A percentile compares a stretch with the other conserved stretches of the same genome.
phyloP scores from a whole-genome alignment of 2,113 vertebrate species.

The Australoheros scitulus region DNA sequence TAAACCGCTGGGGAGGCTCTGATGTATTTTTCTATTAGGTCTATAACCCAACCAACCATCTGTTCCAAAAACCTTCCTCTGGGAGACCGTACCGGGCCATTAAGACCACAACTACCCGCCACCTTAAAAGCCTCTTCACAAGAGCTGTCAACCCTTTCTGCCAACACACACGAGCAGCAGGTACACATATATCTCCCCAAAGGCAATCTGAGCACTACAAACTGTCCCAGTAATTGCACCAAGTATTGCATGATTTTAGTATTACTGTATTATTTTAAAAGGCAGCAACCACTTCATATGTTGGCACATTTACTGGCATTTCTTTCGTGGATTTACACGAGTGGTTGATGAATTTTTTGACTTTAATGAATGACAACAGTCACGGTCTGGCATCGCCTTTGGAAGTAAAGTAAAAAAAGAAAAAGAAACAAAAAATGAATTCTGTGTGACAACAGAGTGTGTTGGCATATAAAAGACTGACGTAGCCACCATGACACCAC shows the following conservation, averaged over 20 bases:
- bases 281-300: accelerated
- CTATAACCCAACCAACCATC: slow-evolving; percentile 48
- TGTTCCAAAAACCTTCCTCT: slow-evolving; percentile 48
- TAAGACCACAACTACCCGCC: slow-evolving; percentile 36
- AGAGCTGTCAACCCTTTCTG: slow-evolving; percentile 19
- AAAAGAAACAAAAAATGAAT: no score
- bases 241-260: neutral
- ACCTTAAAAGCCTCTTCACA: slow-evolving; percentile 35
- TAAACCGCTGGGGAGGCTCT: slow-evolving; percentile 16
- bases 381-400: neutral
- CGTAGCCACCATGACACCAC: accelerated
- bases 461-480: accelerated
- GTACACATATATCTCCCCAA: neutral
- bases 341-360: neutral
- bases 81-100: slow-evolving; percentile 32
- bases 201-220: neutral
- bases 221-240: neutral
- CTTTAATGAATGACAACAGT: neutral
- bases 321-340: neutral
- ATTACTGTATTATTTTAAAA: neutral
- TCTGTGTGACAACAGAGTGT: no score
- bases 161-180: neutral
- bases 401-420: neutral
- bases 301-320: neutral
- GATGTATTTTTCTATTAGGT: slow-evolving; percentile 49